Evolutionary conservation across 2,888 invertebrate genomes (phyloP).

Genomic region (Chrysomela aeneicollis): DNA sequence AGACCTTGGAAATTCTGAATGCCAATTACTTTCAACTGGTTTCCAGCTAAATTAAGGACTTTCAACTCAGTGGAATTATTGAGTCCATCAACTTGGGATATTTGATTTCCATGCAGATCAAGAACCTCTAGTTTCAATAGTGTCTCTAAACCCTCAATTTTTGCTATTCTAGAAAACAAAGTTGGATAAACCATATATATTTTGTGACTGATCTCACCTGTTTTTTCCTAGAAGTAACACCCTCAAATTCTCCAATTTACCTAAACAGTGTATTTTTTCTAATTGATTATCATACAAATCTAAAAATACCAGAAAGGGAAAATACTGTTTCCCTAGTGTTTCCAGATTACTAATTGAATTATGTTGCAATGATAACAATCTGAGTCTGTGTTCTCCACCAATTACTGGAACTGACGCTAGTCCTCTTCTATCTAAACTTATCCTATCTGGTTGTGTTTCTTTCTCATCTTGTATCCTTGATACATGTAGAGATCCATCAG

Average conservation of each 20-base stretch:
- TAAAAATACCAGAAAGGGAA: slow-evolving; percentile 86
- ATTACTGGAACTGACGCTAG: slow-evolving; percentile 84
- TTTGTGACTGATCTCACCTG: slow-evolving; percentile 64
- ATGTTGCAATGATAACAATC: slow-evolving; percentile 90
- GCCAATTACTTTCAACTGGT: slow-evolving; percentile 82
- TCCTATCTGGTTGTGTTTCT: slow-evolving; percentile 85
- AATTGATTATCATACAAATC: slow-evolving; percentile 96
- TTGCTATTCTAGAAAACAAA: slow-evolving; percentile 70
- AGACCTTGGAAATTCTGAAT: slow-evolving; percentile 81
- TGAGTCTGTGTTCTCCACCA: slow-evolving; percentile 75
- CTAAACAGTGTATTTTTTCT: slow-evolving; percentile 82
- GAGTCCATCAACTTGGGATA: slow-evolving; percentile 73
- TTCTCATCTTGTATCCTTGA: slow-evolving; percentile 78
- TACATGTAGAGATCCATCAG: slow-evolving; percentile 74
- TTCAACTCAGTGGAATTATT: slow-evolving; percentile 77
- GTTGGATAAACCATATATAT: neutral
- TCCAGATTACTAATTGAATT: slow-evolving; percentile 84
- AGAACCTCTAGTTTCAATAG: slow-evolving; percentile 84
- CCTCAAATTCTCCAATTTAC: slow-evolving; percentile 78
- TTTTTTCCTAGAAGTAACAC: slow-evolving; percentile 93
- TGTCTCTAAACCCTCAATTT: slow-evolving; percentile 78
- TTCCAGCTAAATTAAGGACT: slow-evolving; percentile 92
- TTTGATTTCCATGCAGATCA: slow-evolving; percentile 93
- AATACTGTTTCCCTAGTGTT: slow-evolving; percentile 64
- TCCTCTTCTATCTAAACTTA: slow-evolving; percentile 86